Conservation (phyloP, 2,113 vertebrate species). For the Hippocampus abdominalis region DNA sequence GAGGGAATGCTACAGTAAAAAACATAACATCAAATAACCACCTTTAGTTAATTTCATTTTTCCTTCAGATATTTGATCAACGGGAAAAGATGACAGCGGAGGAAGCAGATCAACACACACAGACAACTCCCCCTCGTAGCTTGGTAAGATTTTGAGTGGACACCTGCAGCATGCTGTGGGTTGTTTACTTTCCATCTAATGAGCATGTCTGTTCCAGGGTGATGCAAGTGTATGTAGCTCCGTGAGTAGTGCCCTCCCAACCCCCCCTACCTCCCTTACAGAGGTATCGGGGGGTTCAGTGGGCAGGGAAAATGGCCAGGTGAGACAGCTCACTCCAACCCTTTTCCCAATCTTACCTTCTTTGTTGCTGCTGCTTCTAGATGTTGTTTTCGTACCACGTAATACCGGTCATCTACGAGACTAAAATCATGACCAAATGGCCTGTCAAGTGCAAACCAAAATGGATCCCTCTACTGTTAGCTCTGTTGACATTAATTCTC, state of each 20-base stretch:
- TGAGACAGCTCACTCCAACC: slow-evolving; percentile 38
- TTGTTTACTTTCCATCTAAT: slow-evolving; percentile 22
- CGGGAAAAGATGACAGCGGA: slow-evolving; percentile 49
- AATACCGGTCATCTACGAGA: neutral
- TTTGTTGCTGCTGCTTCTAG: neutral
- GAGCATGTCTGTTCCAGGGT: slow-evolving; percentile 46
- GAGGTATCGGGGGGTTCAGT: slow-evolving; percentile 31
- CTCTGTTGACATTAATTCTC: neutral
- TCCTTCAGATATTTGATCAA: slow-evolving; percentile 53
- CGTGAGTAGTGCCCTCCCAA: slow-evolving; percentile 36
- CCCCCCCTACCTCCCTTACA: slow-evolving; percentile 41
- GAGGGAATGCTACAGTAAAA: neutral
- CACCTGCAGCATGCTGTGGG: neutral
- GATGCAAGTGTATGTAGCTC: slow-evolving; percentile 46
- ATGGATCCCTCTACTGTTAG: neutral
- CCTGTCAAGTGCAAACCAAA: neutral
- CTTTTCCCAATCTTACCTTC: slow-evolving; percentile 5
- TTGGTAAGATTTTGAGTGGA: slow-evolving; percentile 42
- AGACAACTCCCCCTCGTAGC: slow-evolving; percentile 58
- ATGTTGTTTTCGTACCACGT: neutral
- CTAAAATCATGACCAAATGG: neutral
- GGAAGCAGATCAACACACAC: slow-evolving; percentile 53
- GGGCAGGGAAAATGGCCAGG: slow-evolving; percentile 35
- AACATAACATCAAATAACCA: neutral
- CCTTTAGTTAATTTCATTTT: neutral